These are phyloP conservation scores for Ectropis grisescens DNA, from an alignment of 1,140 invertebrate genomes.

Conservation along the genomic window DNA sequence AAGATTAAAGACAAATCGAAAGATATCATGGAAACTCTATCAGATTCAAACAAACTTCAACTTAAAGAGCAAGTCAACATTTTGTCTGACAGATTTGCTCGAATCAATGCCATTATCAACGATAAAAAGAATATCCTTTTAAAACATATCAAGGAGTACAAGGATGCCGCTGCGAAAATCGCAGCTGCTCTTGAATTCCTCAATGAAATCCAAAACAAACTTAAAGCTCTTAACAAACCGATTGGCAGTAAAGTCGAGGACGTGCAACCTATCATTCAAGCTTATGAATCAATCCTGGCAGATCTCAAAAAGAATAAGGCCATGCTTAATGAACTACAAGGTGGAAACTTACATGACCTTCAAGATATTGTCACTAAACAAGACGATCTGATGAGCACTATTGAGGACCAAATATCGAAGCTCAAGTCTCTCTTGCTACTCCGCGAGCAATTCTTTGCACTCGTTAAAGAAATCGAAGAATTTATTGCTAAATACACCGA, in stretches of 20 bases:
- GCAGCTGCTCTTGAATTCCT: conserved; percentile 86
- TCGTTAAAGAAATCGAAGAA: conserved; percentile 88
- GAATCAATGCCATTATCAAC: conserved; percentile 80
- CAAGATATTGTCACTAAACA: conserved; percentile 84
- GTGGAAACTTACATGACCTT: conserved; percentile 80
- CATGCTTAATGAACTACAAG: conserved; percentile 83
- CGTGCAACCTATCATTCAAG: conserved; percentile 81
- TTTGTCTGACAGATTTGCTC: conserved; percentile 81
- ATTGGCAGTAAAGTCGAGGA: conserved; percentile 89
- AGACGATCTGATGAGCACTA: conserved; percentile 84
- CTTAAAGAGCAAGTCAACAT: conserved; percentile 83
- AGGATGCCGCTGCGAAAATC: conserved; percentile 81
- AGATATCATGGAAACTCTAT: conserved; percentile 83
- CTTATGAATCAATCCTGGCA: conserved; percentile 84
- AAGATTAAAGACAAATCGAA: conserved; percentile 84
- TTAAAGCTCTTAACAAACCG: conserved; percentile 86
- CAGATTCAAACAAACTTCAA: conserved; percentile 85
- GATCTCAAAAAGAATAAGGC: conserved; percentile 86
- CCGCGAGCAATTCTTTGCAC: conserved; percentile 87
- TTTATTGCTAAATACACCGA: conserved; percentile 91
- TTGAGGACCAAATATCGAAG: conserved; percentile 87
- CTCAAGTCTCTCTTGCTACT: conserved; percentile 82
- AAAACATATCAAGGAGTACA: conserved; percentile 83
- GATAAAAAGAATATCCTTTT: conserved; percentile 81
- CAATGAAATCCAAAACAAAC: conserved; percentile 83